phyloP scores from a whole-genome alignment of 1,140 invertebrate species.

The Oedothorax gibbosus region DNA sequence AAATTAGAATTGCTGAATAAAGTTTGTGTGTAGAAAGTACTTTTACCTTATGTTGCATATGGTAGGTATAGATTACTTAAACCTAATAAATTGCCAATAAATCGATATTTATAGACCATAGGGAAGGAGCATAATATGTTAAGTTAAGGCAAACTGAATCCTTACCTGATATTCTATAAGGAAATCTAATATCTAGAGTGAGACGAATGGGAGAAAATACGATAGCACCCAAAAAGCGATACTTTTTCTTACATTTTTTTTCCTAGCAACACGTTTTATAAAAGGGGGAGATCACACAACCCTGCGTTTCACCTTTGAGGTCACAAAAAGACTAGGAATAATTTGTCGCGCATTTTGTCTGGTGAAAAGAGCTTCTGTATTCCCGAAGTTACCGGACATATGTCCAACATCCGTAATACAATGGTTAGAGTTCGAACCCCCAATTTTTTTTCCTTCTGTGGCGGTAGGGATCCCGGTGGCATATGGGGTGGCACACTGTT shows the following conservation, averaged over 20 bases:
- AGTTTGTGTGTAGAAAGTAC: too few relatives aligned
- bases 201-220: slow-evolving; percentile 21
- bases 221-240: slow-evolving; percentile 10
- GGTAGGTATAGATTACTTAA: neutral
- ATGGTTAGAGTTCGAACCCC: slow-evolving; percentile 16
- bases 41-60: too few relatives aligned
- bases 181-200: neutral
- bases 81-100: neutral
- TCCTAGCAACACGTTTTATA: neutral
- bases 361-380: slow-evolving; percentile 12
- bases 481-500: slow-evolving; percentile 44
- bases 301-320: slow-evolving; percentile 27
- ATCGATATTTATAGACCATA: neutral
- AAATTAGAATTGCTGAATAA: too few relatives aligned
- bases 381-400: slow-evolving; percentile 57
- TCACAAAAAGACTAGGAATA: slow-evolving; percentile 46
- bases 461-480: slow-evolving; percentile 27
- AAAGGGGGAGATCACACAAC: slow-evolving; percentile 14
- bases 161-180: neutral
- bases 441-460: neutral
- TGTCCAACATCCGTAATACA: slow-evolving; percentile 56
- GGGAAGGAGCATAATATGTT: neutral
- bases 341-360: slow-evolving; percentile 53
- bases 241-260: neutral
- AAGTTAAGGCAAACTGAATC: neutral